Evolutionary conservation across 1,140 invertebrate species (phyloP), one percentile per base, ranked within the genome.

Genomic region (Cardiocondyla obscurior): DNA sequence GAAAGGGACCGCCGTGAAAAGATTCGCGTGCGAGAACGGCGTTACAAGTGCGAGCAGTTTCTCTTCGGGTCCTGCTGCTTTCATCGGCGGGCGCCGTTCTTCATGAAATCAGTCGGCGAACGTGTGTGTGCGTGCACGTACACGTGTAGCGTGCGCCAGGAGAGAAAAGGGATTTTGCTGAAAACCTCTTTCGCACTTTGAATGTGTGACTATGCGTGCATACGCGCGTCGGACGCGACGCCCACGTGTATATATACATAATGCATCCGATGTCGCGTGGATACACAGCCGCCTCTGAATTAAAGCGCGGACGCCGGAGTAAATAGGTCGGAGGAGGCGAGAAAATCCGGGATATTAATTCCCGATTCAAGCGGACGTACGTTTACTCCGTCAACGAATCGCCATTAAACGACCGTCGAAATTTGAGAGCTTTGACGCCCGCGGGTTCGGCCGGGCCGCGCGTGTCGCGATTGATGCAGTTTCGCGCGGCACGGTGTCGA

Each of bases 261-360:
- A 86, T 87, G 16, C 64, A 76, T 53, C 46, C 57, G 33, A 30
- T 33, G 67, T 73, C 51, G 81, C 58, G 58, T 22, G 33, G 36
- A 42, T 57, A 46, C 42, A 30, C 33, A 55, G 67, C 30, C 55
- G 42, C 57, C 82, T 76, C 51, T 44, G 42, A 85, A 88, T 88
- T 81, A 83, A 83, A 86, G 19, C 36, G 25, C 30, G 28, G 42
- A 82, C 64, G 42, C 62, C 62, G 33, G 46, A 33, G 25, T 84
- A 86, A 84, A 77, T 82, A 84, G 51, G 58, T 82, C 57, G 70
- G n/a, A n/a, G n/a, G n/a, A 39, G 19, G 39, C 22, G 49, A 53
- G 57, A 58, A 88, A 88, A 84, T 77, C 30, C 64, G 19, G 55
- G 82, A 65, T 49, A 79, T 33, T 46, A 30, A 30, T 49, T 16